Evolutionary conservation across 1,140 invertebrate species (phyloP).

Genomic region (Micrasema longulum): DNA sequence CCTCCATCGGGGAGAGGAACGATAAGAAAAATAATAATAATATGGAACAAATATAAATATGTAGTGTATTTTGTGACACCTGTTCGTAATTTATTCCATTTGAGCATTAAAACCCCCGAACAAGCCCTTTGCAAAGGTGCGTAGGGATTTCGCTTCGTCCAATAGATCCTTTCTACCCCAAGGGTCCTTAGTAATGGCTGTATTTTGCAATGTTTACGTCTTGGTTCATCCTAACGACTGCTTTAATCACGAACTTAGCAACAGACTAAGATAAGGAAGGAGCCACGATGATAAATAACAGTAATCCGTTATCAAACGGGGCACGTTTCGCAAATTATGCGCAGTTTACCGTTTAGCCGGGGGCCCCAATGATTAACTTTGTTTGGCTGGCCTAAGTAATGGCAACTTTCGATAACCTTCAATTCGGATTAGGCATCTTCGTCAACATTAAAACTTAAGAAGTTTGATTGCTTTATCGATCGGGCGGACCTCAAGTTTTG

Average conservation of each 20-base stretch:
- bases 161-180: neutral
- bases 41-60: too few species aligned
- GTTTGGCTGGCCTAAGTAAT: constrained; percentile 12
- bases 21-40: too few species aligned
- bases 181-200: neutral
- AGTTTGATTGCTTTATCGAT: neutral
- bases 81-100: too few species aligned
- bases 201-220: constrained; percentile 29
- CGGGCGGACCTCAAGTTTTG: neutral
- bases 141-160: neutral
- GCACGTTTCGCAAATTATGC: constrained; percentile 42
- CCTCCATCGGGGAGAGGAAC: too few species aligned
- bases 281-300: constrained; percentile 49
- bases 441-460: neutral
- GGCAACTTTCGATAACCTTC: constrained; percentile 10
- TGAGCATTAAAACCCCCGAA: too few species aligned
- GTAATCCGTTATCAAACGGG: constrained; percentile 42
- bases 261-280: constrained; percentile 43
- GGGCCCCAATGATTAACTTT: too few species aligned
- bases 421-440: neutral
- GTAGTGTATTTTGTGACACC: too few species aligned
- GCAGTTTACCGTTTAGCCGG: constrained; percentile 29
- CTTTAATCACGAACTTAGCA: constrained; percentile 49
- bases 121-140: too few species aligned
- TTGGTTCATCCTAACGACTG: constrained; percentile 44